Evolutionary conservation across 2,888 invertebrate genomes (phyloP).

Genomic region (Nasonovia ribisnigri): DNA sequence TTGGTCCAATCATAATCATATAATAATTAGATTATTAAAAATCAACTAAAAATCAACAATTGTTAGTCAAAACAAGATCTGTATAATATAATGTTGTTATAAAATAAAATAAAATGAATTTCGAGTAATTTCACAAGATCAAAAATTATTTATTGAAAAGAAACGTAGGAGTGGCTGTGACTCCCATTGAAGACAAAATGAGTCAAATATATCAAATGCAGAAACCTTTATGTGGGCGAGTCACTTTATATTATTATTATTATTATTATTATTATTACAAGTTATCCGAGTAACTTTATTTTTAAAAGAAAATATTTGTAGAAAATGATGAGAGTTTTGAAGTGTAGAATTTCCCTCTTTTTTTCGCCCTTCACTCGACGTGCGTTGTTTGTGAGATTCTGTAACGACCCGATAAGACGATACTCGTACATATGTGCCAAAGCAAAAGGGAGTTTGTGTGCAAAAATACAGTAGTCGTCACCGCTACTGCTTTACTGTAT

Average conservation of each 20-base stretch:
- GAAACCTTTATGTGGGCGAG: not conserved
- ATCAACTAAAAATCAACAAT: not conserved
- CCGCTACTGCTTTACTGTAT: not conserved
- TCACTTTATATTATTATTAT: slow-evolving; percentile 7
- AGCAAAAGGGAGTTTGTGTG: not conserved
- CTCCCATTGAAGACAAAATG: slow-evolving; percentile 29
- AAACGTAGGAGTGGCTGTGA: slow-evolving; percentile 31
- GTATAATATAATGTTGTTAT: not conserved
- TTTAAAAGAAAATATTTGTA: slow-evolving; percentile 44
- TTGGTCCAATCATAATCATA: not conserved
- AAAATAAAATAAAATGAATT: slow-evolving; percentile 44
- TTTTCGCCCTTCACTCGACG: not conserved
- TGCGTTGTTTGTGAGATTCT: slow-evolving; percentile 16
- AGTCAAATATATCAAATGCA: slow-evolving; percentile 50
- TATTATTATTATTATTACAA: slow-evolving; percentile 9
- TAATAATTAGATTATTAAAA: not conserved
- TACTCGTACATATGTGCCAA: slow-evolving; percentile 8
- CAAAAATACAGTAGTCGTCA: slow-evolving; percentile 13
- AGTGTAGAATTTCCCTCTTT: slow-evolving; percentile 20
- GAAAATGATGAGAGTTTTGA: slow-evolving; percentile 47
- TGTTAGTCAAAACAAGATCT: not conserved
- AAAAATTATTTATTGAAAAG: slow-evolving; percentile 41
- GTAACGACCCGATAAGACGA: slow-evolving; percentile 45
- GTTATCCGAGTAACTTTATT: slow-evolving; percentile 29
- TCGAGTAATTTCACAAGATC: slow-evolving; percentile 33